Base-by-base conservation (phyloP, 2,888 invertebrate genomes). In the Yponomeuta sedellus region DNA sequence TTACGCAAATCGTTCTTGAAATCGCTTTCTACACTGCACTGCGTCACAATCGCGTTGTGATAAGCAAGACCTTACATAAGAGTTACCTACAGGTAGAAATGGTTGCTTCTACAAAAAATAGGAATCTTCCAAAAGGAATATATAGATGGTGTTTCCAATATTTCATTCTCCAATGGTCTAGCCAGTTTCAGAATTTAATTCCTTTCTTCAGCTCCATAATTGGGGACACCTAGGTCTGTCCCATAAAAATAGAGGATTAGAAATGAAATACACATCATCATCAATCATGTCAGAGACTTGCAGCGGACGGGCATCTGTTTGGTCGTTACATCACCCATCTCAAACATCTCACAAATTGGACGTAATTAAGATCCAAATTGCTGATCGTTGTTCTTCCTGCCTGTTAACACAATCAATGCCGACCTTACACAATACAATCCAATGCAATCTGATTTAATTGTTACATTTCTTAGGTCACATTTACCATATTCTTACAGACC, bases 1-100 rank as follows among this genome's bases (percentile, higher is more conserved):
- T 86, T 86, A 78, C 83, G 81, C 80, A 85, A 85, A 81, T 76
- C 72, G 81, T 81, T 85, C 83, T 83, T 85, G 83, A 83, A 84
- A 83, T 84, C 81, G 84, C 83, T 87, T 85, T 86, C 85, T 83
- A 85, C 85, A 77, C 75, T 77, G 79, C 83, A 83, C 81, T 83
- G 83, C 81, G 78, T 81, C 59, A 59, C 20, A 34, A 34, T 78
- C 74, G 70, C 71, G 70, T 67, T 68, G 76, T 81, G 83, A 83
- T 83, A 85, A 82, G 81, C 78, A 70, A 59, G 71, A 75, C 80
- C 80, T 85, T 87, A 85, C 83, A 83, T 85, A 86, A 84, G 22
- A 57, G 44, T 4, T 52, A 52, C 16, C 16, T 52, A 52, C 44
- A 52, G 16, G 12, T 52, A 52, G 16, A 52, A 16, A 52, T 12